These are phyloP conservation scores for Helarctos malayanus DNA, from an alignment of 2,797 vertebrate genomes.

Conservation along the genomic window DNA sequence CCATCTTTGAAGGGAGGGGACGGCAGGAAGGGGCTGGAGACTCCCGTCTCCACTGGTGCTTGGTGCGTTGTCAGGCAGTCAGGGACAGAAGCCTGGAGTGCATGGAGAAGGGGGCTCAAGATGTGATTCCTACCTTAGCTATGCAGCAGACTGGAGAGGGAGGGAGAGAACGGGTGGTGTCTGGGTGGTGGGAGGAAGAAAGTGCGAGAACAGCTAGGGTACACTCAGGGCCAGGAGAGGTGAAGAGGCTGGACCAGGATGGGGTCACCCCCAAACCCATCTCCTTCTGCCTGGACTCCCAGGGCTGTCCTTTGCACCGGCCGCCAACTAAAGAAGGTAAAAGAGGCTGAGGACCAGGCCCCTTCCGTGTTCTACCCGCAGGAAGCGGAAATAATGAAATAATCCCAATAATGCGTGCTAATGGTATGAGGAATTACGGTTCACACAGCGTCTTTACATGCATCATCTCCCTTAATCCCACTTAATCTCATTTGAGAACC, in stretches of 20 bases:
- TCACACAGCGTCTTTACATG: constrained; percentile 56
- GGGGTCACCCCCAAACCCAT: neutral
- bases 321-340: neutral
- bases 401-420: neutral
- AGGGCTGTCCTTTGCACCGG: constrained; percentile 16
- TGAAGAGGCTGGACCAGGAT: neutral
- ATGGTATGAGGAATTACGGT: constrained; percentile 61
- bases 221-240: neutral
- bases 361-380: constrained; percentile 10
- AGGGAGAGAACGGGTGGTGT: neutral
- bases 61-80: neutral
- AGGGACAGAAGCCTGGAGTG: neutral
- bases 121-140: neutral
- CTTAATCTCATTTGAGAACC: constrained; percentile 61
- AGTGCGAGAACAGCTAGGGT: neutral
- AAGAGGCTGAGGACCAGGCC: neutral
- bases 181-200: neutral
- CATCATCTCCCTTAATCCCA: constrained; percentile 65
- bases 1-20: neutral
- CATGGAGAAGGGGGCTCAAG: neutral
- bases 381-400: constrained; percentile 58
- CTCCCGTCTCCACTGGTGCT: neutral
- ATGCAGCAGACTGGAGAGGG: neutral
- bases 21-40: neutral
- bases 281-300: neutral